A percentile compares a stretch with the other conserved stretches of the same genome.
These are phyloP conservation scores for Cataglyphis rosenhaueri DNA, from an alignment of 2,888 invertebrate genomes.

Conservation along the genomic window DNA sequence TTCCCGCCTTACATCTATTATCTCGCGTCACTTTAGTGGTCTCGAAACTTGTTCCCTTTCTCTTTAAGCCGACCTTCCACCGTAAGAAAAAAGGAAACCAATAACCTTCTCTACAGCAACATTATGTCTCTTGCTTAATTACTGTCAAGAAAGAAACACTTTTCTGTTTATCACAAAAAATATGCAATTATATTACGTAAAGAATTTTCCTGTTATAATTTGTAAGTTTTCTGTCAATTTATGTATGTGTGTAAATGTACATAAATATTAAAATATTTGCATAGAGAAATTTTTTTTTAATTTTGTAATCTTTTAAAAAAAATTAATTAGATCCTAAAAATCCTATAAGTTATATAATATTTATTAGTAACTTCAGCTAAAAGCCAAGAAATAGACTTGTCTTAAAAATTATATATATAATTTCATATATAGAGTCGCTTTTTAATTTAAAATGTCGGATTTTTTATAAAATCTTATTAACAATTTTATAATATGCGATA, in stretches of 20 bases:
- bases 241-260: background rate
- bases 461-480: background rate
- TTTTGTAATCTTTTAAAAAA: background rate
- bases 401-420: background rate
- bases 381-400: no score
- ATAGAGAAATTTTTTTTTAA: background rate
- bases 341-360: background rate
- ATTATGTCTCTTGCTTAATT: slow-evolving; percentile 39
- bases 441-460: background rate
- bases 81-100: slow-evolving; percentile 27
- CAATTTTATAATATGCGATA: background rate
- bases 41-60: slow-evolving; percentile 51
- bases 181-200: slow-evolving; percentile 24
- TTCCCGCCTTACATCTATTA: slow-evolving; percentile 67
- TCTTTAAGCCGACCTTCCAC: slow-evolving; percentile 44
- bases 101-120: slow-evolving; percentile 26
- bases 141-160: slow-evolving; percentile 19
- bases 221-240: background rate
- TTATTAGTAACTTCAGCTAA: no score
- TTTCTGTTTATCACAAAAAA: background rate
- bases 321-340: background rate
- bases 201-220: background rate
- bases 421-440: no score
- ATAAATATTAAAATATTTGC: background rate
- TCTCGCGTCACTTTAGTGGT: slow-evolving; percentile 59